Evolutionary conservation across 2,113 vertebrate genomes (phyloP), one percentile per base, ranked within the genome.

Genomic region (Larimichthys crocea): DNA sequence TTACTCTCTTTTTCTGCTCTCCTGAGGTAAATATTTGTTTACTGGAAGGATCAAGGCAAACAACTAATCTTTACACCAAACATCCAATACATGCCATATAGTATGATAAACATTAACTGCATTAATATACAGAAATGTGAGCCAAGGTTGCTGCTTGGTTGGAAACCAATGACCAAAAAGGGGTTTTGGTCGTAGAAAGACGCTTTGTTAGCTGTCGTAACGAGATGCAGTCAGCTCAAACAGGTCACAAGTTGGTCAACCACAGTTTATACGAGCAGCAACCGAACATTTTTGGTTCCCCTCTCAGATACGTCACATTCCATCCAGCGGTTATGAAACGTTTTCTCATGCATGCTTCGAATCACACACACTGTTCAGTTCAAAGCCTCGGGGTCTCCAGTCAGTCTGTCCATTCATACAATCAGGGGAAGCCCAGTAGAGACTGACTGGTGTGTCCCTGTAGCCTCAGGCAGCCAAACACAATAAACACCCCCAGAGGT

Each of bases 401-500:
- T 84, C 64, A 73, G 87, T 89, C 82, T 87, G 82, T 86, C 31
- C 59, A 31, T 42, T 71, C 55, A 87, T 69, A 95, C 94, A 95
- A 96, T 95, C 59, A 73, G 69, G 89, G 93, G 94, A 95, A 95
- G 73, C 82, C 79, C 56, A 74, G 80, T 10, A 42, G 63, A 87
- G 77, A 82, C 70, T 5, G 29, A 29, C 42, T 20, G 64, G 66
- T 66, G 78, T 48, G 63, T 85, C 80, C 55, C 71, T 44, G 75
- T 55, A 49, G 29, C 22, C 78, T 24, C 52, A 3, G 50, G 62
- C n/a, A 61, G 91, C 84, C 81, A 95, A 94, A 53, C n/a, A 93
- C 83, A 95, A 95, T 79, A 95, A 94, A 95, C 94, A 91, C 14
- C 22, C 48, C 55, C 31, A 69, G 85, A 79, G 87, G 81, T 70